Conservation (phyloP, 1,140 invertebrate genomes). For the Drosophila nasuta region DNA sequence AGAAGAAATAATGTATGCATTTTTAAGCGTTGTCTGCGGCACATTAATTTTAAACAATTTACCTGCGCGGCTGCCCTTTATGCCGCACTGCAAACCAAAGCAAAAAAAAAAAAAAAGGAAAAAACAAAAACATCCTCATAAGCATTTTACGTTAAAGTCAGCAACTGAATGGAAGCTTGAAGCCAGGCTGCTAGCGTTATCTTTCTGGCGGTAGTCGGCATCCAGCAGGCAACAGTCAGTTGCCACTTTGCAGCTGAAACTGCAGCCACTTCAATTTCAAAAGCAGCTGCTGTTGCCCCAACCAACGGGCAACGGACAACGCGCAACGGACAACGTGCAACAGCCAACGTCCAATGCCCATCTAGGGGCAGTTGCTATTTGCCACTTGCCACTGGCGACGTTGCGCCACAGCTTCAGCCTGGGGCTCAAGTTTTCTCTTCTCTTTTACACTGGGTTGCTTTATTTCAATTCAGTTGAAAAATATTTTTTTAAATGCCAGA, state of each 20-base stretch:
- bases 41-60: conserved; percentile 76
- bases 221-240: conserved; percentile 16
- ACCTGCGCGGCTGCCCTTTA: conserved; percentile 51
- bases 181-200: conserved; percentile 5
- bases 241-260: conserved; percentile 41
- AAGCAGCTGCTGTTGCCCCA: conserved; percentile 54
- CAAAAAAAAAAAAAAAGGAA: background rate
- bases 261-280: conserved; percentile 74
- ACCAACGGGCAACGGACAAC: conserved; percentile 46
- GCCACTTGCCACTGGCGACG: conserved; percentile 24
- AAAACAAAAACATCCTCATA: conserved; percentile 29
- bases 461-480: conserved; percentile 56
- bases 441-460: conserved; percentile 34
- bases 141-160: conserved; percentile 64
- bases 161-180: conserved; percentile 15
- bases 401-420: conserved; percentile 21
- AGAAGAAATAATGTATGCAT: conserved; percentile 64
- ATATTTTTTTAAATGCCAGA: conserved; percentile 57
- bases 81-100: conserved; percentile 9
- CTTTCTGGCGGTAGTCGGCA: background rate
- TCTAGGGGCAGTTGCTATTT: conserved; percentile 4
- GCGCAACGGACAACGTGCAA: conserved; percentile 42
- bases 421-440: conserved; percentile 48
- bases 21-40: conserved; percentile 70
- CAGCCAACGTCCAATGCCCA: conserved; percentile 46